A percentile compares a stretch with the other conserved stretches of the same genome.
Conservation (phyloP, 23 tunicate species). For the Styela clava region DNA sequence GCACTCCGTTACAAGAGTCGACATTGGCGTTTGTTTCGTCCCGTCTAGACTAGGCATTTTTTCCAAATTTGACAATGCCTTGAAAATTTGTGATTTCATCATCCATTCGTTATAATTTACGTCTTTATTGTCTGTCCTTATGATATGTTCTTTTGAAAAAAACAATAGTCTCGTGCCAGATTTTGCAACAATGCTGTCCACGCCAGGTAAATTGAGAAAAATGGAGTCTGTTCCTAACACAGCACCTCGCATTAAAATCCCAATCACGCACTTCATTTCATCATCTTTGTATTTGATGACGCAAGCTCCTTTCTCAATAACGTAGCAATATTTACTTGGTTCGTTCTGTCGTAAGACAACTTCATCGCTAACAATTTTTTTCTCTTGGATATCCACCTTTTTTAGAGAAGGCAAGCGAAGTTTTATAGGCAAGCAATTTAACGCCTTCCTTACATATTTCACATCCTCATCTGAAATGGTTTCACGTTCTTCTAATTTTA, state of each 20-base stretch:
- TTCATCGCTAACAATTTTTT: not conserved
- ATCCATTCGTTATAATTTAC: not conserved
- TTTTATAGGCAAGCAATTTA: not conserved
- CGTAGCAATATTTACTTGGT: not conserved
- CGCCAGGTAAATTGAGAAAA: not conserved
- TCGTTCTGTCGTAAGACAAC: not conserved
- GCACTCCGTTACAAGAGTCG: not conserved
- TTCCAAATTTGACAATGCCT: not conserved
- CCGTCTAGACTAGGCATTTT: not conserved
- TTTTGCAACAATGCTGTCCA: not conserved
- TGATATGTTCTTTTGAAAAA: not conserved
- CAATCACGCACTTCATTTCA: not conserved
- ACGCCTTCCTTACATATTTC: not conserved
- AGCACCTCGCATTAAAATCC: not conserved
- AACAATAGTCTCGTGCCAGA: not conserved
- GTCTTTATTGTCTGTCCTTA: not conserved
- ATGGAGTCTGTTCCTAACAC: not conserved
- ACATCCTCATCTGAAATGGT: not conserved
- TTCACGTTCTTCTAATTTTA: too few species aligned
- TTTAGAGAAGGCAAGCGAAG: not conserved
- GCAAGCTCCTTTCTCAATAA: not conserved
- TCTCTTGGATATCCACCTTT: not conserved
- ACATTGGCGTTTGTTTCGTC: not conserved
- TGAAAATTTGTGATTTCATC: not conserved
- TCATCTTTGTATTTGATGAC: not conserved